Evolutionary conservation across 2,797 vertebrate genomes (phyloP).

Genomic region (Arctocebus calabarensis): DNA sequence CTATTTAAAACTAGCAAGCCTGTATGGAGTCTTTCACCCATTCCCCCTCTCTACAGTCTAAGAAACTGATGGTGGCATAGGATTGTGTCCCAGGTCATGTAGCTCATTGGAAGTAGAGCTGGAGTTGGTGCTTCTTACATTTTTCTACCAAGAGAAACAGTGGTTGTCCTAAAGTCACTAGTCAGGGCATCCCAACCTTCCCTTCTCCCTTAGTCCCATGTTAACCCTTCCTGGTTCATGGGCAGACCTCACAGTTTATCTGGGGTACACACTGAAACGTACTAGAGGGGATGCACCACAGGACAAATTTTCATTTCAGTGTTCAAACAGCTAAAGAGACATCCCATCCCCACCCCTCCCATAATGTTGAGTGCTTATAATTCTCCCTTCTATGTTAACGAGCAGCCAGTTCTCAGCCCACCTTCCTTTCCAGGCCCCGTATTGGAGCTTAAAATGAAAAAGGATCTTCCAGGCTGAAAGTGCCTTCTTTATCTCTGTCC

Average conservation of each 20-base stretch:
- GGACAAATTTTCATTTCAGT: not conserved
- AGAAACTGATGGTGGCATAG: not conserved
- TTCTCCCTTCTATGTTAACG: not conserved
- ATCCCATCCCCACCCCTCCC: not conserved
- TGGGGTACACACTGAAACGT: not conserved
- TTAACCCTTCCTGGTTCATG: rapidly evolving
- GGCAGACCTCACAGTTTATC: not conserved
- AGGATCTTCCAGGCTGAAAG: not conserved
- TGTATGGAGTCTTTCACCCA: not conserved
- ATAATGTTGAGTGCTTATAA: rapidly evolving
- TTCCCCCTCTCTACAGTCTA: not conserved
- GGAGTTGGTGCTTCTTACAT: not conserved
- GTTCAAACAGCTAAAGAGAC: not conserved
- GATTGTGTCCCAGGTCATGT: not conserved
- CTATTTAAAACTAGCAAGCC: not conserved
- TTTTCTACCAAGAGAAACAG: not conserved
- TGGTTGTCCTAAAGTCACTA: not conserved
- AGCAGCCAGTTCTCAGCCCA: not conserved
- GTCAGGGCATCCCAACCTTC: not conserved
- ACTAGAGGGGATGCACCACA: too few species aligned
- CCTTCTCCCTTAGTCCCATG: not conserved
- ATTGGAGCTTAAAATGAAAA: not conserved
- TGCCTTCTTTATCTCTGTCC: not conserved
- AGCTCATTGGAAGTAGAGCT: not conserved
- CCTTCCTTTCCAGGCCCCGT: not conserved